Evolutionary conservation across 2,888 invertebrate genomes (phyloP), one percentile per base, ranked within the genome.

Genomic region (Leptarthrus brevirostris): DNA sequence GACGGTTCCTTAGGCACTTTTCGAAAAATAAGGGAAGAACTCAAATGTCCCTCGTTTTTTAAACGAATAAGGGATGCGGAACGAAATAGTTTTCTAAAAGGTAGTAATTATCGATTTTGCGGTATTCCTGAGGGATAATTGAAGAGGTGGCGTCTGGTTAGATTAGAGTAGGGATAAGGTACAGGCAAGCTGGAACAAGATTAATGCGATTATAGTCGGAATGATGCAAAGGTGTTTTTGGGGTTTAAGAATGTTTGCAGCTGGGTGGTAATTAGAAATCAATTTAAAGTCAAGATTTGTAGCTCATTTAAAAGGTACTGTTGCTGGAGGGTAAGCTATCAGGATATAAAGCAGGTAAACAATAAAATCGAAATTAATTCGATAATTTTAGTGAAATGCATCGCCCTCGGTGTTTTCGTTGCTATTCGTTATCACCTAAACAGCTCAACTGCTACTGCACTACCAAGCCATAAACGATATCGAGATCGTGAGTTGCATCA

Each of bases 61-160:
- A 6, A 26, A 16, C 22, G 44, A 64, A n/a, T n/a, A n/a, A 64
- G 64, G 64, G 64, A 64, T 64, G 64, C 64, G 64, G 64, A 64
- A 64, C 64, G 47, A 44, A 49, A 64, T 64, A 64, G 64, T 64
- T 64, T 30, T n/a, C 56, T 73, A 73, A 73, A 61, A 64, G 73
- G 53, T 61, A 47, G 64, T 61, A 73, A 73, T 73, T 73, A 73
- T 73, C 73, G 73, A 73, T 73, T 72, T 64, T 73, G 73, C 52
- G 64, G 73, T 64, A 36, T 61, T 36, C 52, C n/a, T 16, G 14
- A 58, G 56, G 56, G 49, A 58, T 44, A 72, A 64, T 64, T 64
- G 64, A 64, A 64, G 64, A 64, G 64, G 64, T 64, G 64, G 64
- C 64, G 64, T 47, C 64, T 64, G 18, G 47, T 22, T 26, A 64